Base-by-base conservation (phyloP, 64 coral and sea anemone species). In the Acropora tenuis region DNA sequence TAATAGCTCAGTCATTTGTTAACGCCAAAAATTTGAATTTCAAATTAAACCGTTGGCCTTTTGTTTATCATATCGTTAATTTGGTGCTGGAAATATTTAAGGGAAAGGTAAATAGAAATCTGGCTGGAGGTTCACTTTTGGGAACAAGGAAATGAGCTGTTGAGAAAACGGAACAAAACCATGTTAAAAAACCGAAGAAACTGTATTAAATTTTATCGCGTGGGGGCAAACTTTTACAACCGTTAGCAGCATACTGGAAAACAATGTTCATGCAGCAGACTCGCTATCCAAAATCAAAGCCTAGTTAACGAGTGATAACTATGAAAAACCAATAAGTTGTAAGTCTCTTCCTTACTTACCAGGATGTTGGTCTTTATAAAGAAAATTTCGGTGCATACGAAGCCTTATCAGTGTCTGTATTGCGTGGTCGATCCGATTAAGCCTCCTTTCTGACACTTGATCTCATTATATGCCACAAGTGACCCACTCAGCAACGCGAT, bases 11-110 rank as follows among this genome's bases (percentile, higher is more conserved):
- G 49, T 85, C 66, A 69, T 69, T 85, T 85, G 63, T 48, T 85
- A 71, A 63, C 59, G 63, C 19, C 43, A 85, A 71, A 63, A 84
- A 72, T 85, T 85, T 85, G 82, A 69, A 85, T 85, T 85, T 85
- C 63, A 85, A 85, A 72, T 85, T 42, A 67, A 83, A 17, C 3
- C 18, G 8, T 48, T 85, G 30, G 30, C 30, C 30, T 47, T 1
- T 8, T 41, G 6, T 6, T 63, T 63, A 71, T 6, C 6, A 18
- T 69, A 45, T 69, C 44, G 6, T 47, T 1, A n/a, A 85, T 41
- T 69, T 15, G 82, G 40, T 47, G 40, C 46, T 71, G 4, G 2
- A 15, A 63, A 12, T 12, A 15, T 13, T 55, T 55, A 63, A 13
- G 9, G 11, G 2, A 71, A 65, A 69, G 20, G 11, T n/a, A n/a